Percentiles rank a stretch among this genome's conserved stretches.
phyloP scores from a whole-genome alignment of 1,140 invertebrate species.

The Pogonognathellus flavescens region DNA sequence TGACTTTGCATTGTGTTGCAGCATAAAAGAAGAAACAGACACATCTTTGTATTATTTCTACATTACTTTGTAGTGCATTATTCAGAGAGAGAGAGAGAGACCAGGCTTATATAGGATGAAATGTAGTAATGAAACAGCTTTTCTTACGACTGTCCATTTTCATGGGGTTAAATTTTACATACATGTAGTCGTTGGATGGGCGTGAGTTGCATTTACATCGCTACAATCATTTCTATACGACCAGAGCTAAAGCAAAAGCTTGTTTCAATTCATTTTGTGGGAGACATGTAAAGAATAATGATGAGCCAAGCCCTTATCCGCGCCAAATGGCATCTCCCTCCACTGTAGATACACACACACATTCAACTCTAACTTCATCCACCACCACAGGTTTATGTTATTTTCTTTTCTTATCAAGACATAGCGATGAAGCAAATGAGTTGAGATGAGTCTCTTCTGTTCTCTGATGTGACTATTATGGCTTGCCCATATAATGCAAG shows the following conservation, averaged over 20 bases:
- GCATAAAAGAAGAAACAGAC: background rate
- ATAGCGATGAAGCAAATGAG: constrained; percentile 46
- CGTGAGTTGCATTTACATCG: constrained; percentile 53
- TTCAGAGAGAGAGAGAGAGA: background rate
- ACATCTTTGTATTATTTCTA: background rate
- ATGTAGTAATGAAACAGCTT: constrained; percentile 32
- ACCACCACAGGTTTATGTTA: constrained; percentile 32
- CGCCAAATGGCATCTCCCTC: constrained; percentile 42
- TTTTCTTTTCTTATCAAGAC: constrained; percentile 49
- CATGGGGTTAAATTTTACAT: constrained; percentile 50
- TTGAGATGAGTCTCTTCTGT: constrained; percentile 34
- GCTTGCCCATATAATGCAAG: background rate
- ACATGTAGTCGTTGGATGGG: constrained; percentile 38
- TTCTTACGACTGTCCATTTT: constrained; percentile 45
- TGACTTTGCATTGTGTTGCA: background rate
- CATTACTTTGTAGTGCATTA: background rate
- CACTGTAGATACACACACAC: background rate
- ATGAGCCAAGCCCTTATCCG: constrained; percentile 54
- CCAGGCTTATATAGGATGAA: background rate
- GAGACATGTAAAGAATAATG: constrained; percentile 54
- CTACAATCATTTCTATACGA: constrained; percentile 49
- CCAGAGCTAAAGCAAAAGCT: constrained; percentile 48
- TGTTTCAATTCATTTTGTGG: constrained; percentile 55
- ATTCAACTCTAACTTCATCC: background rate
- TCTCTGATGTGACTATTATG: constrained; percentile 22